A percentile compares a stretch with the other conserved stretches of the same genome.
phyloP scores from a whole-genome alignment of 2,113 vertebrate genomes.

The Sinosuthora webbiana region DNA sequence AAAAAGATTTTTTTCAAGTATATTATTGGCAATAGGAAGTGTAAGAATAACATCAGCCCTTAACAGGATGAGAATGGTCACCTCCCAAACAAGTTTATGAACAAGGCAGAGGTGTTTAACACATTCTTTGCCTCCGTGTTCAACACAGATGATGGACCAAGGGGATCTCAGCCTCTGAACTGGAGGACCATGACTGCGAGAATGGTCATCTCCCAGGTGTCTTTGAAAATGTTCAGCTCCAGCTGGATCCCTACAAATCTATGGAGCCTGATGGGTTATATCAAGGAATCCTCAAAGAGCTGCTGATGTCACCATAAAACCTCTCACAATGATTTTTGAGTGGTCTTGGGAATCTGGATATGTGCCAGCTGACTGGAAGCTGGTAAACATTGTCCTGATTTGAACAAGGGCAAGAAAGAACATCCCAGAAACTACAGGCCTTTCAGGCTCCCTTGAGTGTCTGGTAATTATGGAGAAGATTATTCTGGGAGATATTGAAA shows the following conservation, averaged over 20 bases:
- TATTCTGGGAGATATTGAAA: neutral
- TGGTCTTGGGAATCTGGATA: neutral
- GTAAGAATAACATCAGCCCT: neutral
- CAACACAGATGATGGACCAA: neutral
- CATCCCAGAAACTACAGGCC: neutral
- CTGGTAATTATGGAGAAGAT: neutral
- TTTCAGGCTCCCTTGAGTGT: neutral
- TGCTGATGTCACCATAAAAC: neutral
- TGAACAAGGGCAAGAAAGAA: neutral
- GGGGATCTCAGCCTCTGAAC: neutral
- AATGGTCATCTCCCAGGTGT: neutral
- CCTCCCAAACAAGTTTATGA: neutral
- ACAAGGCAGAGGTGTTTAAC: neutral
- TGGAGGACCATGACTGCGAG: neutral
- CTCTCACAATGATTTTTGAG: neutral
- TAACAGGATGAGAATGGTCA: neutral
- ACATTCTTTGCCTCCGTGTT: neutral
- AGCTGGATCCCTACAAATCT: neutral
- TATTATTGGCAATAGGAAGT: neutral
- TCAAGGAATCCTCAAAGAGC: neutral
- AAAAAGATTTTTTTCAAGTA: neutral
- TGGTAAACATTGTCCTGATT: fast-evolving
- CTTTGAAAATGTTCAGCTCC: neutral
- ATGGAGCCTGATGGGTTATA: neutral
- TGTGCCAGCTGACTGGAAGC: neutral